Percentiles rank a stretch among this genome's conserved stretches.
These are phyloP conservation scores for Falco berigora DNA, from an alignment of 2,797 vertebrate genomes.

Conservation along the genomic window DNA sequence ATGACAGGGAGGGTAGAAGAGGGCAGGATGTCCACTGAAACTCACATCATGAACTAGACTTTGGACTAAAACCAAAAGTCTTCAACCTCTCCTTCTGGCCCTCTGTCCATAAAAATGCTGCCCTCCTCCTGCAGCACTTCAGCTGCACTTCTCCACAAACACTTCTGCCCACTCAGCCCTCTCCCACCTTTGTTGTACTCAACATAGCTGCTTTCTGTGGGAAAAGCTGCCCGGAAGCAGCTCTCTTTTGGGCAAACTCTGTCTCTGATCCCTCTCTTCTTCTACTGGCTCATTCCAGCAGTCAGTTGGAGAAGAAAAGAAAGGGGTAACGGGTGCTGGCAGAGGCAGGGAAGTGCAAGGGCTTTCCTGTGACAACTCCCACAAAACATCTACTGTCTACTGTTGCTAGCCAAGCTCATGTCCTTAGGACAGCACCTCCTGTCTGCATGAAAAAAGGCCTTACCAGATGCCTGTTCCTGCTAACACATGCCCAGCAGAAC, in stretches of 20 bases:
- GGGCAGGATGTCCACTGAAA: neutral
- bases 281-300: neutral
- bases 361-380: neutral
- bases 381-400: neutral
- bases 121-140: neutral
- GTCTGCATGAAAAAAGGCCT: neutral
- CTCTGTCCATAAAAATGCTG: neutral
- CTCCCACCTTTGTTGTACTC: neutral
- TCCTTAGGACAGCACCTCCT: neutral
- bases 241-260: neutral
- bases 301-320: neutral
- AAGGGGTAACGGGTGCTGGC: neutral
- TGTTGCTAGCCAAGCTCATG: neutral
- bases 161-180: neutral
- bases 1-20: neutral
- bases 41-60: neutral
- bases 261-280: neutral
- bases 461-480: neutral
- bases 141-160: neutral
- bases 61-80: neutral
- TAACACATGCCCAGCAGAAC: neutral
- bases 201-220: neutral
- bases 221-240: neutral
- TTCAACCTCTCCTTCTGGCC: neutral
- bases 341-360: neutral